Conservation (phyloP, 2,888 invertebrate genomes). For the Torymus aiolomorphi region DNA sequence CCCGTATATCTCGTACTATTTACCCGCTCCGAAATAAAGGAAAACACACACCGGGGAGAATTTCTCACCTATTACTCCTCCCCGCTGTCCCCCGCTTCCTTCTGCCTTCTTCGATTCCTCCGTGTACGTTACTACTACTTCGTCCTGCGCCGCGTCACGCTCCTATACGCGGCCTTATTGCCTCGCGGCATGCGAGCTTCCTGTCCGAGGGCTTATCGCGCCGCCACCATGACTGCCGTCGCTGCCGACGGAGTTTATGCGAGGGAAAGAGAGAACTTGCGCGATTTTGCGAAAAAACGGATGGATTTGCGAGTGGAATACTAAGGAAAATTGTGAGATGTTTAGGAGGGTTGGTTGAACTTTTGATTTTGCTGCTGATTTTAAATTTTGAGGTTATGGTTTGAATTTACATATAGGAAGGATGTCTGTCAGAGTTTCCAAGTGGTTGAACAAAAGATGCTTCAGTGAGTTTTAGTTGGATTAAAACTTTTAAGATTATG, state of each 20-base stretch:
- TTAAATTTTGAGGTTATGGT: too few relatives aligned
- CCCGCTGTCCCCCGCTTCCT: background rate
- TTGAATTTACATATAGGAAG: too few relatives aligned
- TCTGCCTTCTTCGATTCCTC: background rate
- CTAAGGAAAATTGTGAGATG: too few relatives aligned
- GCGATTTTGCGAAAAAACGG: background rate
- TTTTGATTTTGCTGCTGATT: too few relatives aligned
- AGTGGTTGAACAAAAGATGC: too few relatives aligned
- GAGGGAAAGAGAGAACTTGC: background rate
- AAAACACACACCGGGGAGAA: background rate
- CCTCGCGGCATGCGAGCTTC: constrained; percentile 49
- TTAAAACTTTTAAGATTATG: too few relatives aligned
- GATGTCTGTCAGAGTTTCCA: too few relatives aligned
- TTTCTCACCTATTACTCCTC: background rate
- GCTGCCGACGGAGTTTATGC: background rate
- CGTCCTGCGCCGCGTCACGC: background rate
- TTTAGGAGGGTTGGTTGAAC: too few relatives aligned
- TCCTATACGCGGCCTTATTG: constrained; percentile 25
- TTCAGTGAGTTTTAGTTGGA: too few relatives aligned
- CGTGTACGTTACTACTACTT: background rate
- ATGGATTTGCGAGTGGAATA: too few relatives aligned
- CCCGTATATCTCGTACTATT: too few relatives aligned
- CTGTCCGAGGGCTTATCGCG: constrained; percentile 50
- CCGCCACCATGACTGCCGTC: background rate
- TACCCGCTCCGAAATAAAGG: too few relatives aligned